Conservation (phyloP, 1,140 invertebrate species). For the Mycetomoellerius zeteki region DNA sequence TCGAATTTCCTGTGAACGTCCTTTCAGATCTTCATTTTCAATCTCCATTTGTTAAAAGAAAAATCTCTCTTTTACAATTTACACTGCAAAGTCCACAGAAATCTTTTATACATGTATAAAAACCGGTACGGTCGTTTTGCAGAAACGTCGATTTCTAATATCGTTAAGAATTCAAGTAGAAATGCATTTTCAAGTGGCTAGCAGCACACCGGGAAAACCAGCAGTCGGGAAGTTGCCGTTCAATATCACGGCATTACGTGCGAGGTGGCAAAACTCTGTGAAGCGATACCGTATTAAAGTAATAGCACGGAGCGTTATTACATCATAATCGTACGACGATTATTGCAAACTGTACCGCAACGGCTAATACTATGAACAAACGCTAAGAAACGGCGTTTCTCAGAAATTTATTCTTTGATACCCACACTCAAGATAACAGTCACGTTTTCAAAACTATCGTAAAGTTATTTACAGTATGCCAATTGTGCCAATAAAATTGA, state of each 20-base stretch:
- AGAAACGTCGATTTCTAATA: conserved; percentile 15
- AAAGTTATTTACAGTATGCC: background rate
- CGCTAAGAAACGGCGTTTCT: background rate
- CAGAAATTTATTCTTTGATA: conserved; percentile 43
- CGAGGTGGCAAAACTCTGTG: conserved; percentile 40
- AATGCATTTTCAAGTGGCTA: conserved; percentile 27
- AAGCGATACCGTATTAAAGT: conserved; percentile 55
- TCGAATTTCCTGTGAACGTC: background rate
- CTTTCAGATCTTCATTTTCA: background rate
- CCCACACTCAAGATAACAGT: background rate
- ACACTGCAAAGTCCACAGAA: background rate
- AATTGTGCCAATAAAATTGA: background rate
- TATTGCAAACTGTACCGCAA: conserved; percentile 32
- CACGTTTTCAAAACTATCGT: background rate
- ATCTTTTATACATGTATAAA: background rate
- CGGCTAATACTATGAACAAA: background rate
- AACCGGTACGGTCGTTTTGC: background rate
- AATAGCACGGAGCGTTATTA: conserved; percentile 50
- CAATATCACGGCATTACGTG: conserved; percentile 51
- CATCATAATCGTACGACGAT: conserved; percentile 47
- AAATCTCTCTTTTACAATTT: background rate
- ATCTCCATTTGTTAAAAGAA: background rate
- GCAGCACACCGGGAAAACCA: conserved; percentile 4
- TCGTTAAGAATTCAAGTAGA: conserved; percentile 21
- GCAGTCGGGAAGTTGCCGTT: conserved; percentile 24